These are phyloP conservation scores for Sebastes aleutianus DNA, from an alignment of 2,797 vertebrate species.

Conservation along the genomic window DNA sequence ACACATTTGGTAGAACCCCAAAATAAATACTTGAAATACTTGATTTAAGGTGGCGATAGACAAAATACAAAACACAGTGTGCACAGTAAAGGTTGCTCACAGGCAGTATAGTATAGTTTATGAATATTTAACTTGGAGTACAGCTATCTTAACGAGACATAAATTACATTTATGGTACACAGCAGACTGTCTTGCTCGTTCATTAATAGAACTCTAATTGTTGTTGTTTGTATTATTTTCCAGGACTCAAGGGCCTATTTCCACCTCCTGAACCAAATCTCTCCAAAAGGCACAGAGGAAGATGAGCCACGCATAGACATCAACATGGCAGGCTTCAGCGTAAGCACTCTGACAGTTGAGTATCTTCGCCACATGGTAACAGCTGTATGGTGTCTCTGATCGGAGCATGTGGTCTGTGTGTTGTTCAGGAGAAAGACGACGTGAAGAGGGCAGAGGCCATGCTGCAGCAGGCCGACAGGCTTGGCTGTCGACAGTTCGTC, in stretches of 20 bases:
- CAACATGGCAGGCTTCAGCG: constrained; percentile 91
- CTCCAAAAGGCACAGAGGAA: constrained; percentile 96
- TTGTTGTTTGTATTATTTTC: neutral
- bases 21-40: neutral
- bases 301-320: constrained; percentile 90
- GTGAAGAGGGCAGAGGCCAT: constrained; percentile 93
- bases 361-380: constrained; percentile 7
- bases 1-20: neutral
- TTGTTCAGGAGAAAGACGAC: constrained; percentile 91
- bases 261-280: constrained; percentile 97
- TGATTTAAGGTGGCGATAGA: neutral
- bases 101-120: neutral
- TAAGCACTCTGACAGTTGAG: constrained; percentile 77
- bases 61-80: neutral
- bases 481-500: constrained; percentile 97
- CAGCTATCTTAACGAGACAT: neutral
- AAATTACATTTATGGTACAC: neutral
- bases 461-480: constrained; percentile 93
- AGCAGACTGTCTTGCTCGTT: neutral
- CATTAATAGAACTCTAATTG: neutral
- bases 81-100: neutral
- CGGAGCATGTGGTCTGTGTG: constrained; percentile 12
- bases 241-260: constrained; percentile 98
- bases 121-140: neutral
- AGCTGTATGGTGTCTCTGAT: constrained; percentile 33